A percentile compares a stretch with the other conserved stretches of the same genome.
Evolutionary conservation across 1,140 invertebrate genomes (phyloP).

Genomic region (Cylas formicarius): DNA sequence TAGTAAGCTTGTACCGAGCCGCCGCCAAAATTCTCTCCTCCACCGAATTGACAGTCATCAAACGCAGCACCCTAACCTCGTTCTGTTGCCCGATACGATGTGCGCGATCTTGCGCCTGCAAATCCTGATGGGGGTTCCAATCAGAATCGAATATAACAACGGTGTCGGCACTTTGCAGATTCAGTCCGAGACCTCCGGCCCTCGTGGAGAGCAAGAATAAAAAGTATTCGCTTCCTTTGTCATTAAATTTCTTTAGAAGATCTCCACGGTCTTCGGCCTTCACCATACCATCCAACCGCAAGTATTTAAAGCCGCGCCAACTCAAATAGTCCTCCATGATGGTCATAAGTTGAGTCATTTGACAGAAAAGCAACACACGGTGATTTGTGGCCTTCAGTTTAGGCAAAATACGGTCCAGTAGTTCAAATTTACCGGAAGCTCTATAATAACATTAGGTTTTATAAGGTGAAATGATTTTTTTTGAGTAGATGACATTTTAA

Average conservation of each 20-base stretch:
- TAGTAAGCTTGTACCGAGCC: constrained; percentile 87
- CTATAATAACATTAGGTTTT: no score
- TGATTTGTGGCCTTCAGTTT: constrained; percentile 89
- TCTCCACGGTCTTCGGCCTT: constrained; percentile 97
- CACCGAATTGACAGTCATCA: constrained; percentile 99
- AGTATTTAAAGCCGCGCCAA: constrained; percentile 71
- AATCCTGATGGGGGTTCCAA: constrained; percentile 99
- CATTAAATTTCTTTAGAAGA: constrained; percentile 88
- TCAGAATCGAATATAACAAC: constrained; percentile 99
- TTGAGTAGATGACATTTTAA: no score
- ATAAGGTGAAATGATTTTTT: no score
- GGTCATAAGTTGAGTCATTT: constrained; percentile 99
- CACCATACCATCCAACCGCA: constrained; percentile 88
- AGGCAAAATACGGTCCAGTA: constrained; percentile 95
- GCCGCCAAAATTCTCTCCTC: constrained; percentile 97
- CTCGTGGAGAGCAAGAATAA: constrained; percentile 94
- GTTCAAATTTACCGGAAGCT: constrained; percentile 95
- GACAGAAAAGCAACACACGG: constrained; percentile 94
- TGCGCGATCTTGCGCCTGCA: constrained; percentile 97
- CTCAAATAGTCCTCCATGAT: constrained; percentile 98
- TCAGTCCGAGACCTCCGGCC: constrained; percentile 94
- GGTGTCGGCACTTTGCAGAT: constrained; percentile 96
- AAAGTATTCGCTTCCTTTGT: constrained; percentile 84
- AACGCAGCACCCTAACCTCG: constrained; percentile 90
- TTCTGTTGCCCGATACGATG: constrained; percentile 98